Conservation (phyloP, 2,888 invertebrate genomes). For the Oligia strigilis region DNA sequence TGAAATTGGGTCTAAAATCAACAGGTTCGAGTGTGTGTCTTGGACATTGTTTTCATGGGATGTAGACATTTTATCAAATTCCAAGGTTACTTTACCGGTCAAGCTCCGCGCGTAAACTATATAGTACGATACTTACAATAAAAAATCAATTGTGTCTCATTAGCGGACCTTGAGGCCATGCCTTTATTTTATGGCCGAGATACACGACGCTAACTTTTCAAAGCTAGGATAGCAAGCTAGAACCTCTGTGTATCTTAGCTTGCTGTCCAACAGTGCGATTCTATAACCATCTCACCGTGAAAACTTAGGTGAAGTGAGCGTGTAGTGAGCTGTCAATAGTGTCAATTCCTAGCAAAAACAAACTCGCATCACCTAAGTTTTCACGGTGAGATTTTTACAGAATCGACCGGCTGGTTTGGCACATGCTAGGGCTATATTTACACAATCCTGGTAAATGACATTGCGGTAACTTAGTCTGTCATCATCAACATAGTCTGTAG, state of each 20-base stretch:
- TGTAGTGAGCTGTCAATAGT: no score
- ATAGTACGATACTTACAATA: no score
- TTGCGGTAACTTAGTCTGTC: neutral
- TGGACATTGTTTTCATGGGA: conserved; percentile 8
- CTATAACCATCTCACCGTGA: no score
- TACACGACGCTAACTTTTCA: neutral
- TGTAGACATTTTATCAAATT: neutral
- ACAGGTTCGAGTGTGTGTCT: conserved; percentile 19
- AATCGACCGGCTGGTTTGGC: no score
- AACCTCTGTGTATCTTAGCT: neutral
- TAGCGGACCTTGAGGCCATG: no score
- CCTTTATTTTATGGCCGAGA: no score
- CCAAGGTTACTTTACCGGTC: neutral
- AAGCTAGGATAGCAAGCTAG: neutral
- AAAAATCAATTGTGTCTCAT: no score
- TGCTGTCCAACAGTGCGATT: neutral
- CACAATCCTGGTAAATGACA: neutral
- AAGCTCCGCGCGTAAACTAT: no score
- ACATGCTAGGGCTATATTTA: neutral
- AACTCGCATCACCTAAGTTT: no score
- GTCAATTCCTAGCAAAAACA: no score
- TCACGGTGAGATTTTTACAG: no score
- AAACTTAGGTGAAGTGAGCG: no score
- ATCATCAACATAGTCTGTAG: neutral
- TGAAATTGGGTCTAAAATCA: conserved; percentile 26